Percentiles rank a stretch among this genome's conserved stretches.
Conservation (phyloP, 1,140 invertebrate species). For the Riptortus pedestris region DNA sequence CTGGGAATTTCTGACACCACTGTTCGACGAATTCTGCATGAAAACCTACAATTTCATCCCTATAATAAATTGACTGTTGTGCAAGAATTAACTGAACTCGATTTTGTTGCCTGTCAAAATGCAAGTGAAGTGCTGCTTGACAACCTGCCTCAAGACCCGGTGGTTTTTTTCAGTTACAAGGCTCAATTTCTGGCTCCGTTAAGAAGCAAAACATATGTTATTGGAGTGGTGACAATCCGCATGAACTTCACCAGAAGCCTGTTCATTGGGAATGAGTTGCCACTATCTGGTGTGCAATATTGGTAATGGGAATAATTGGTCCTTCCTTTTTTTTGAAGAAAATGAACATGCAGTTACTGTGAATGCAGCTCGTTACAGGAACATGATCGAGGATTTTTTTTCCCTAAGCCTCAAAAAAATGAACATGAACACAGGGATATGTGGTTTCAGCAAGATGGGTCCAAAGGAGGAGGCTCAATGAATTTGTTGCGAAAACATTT, state of each 20-base stretch:
- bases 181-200: background rate
- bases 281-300: background rate
- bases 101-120: background rate
- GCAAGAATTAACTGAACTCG: background rate
- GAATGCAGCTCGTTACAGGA: background rate
- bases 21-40: too few relatives aligned
- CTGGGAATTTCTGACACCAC: too few relatives aligned
- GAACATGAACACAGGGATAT: background rate
- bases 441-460: too few relatives aligned
- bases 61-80: too few relatives aligned
- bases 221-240: background rate
- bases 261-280: background rate
- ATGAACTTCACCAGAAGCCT: background rate
- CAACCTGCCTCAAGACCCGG: background rate
- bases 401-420: background rate
- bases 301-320: background rate
- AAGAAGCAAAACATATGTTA: too few relatives aligned
- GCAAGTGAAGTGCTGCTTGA: background rate
- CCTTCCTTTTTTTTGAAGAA: too few relatives aligned
- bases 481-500: too few relatives aligned
- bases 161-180: slow-evolving; percentile 21
- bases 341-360: too few relatives aligned
- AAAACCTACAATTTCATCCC: too few relatives aligned
- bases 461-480: too few relatives aligned
- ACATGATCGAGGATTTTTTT: background rate